Base-by-base conservation (phyloP, 2,797 vertebrate species). In the Enteromius thamalakanensis region DNA sequence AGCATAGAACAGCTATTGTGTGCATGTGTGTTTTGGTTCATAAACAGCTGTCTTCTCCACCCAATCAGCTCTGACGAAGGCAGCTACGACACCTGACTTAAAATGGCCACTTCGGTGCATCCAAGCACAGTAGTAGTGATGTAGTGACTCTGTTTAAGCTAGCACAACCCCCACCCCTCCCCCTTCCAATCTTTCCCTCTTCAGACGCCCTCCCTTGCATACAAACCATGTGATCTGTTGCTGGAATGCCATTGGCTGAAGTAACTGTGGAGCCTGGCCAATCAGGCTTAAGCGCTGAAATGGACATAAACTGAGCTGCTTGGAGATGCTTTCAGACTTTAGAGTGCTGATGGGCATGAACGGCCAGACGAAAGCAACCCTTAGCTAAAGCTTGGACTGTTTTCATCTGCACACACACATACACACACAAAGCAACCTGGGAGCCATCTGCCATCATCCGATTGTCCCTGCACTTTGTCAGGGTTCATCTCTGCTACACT, bases 281-380 rank as follows among this genome's bases (percentile, higher is more conserved):
- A 99, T 99, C 94, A 91, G 91, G 93, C 93, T 91, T 89, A 91
- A 95, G 94, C 93, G 90, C 93, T 92, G 91, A 95, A 94, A 96
- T 95, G 96, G 95, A 97, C 96, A 97, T 96, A 96, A 97, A 96
- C 95, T 91, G 94, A 95, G 96, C 95, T 94, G 91, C 94, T 95
- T 92, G 93, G 94, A 93, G 93, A 92, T 95, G 94, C 93, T 94
- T 90, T 92, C 91, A 86, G 92, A 90, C 87, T 91, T 85, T 51
- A 86, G 75, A 87, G 76, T 55, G 65, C 64, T 79, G 74, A 83
- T 82, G 83, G 83, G 85, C 87, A 79, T 29, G 84, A 87, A 81
- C 32, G 72, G 45, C 26, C 55, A 81, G 74, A 74, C 29, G 45
- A 40, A 72, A 47, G 47, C 55, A 90, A 89, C 93, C 85, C 91